Evolutionary conservation across 2,797 vertebrate genomes (phyloP), one percentile per base, ranked within the genome.

Genomic region (Pseudomugil gertrudae): DNA sequence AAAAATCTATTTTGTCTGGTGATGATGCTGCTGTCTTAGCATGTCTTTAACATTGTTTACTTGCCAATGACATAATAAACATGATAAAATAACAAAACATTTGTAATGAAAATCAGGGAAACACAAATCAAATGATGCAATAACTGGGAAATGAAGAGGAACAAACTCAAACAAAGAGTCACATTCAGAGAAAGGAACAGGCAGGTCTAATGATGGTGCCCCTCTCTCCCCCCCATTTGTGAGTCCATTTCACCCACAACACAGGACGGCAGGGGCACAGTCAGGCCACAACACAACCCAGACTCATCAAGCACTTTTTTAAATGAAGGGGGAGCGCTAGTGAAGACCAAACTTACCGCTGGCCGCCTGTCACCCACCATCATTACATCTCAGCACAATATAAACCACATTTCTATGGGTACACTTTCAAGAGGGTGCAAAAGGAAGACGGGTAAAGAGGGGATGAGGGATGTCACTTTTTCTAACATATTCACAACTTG

Each of bases 361-460:
- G 48, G 82, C 78, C 3, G 84, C 89, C 89, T 90, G 86, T 92
- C 91, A 90, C 90, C 90, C 88, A 93, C 92, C 92, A 94, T 92
- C 92, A 92, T 92, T 90, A 94, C 88, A 93, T 91, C 86, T 85
- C 90, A 93, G 90, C 87, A 91, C 88, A 92, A 90, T 78, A 83
- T 88, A 87, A 92, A n/a, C 87, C 81, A 93, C 88, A 93, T 84
- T 90, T 85, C 87, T 82, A 84, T 88, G 85, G 87, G 89, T 87
- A 90, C 71, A 90, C 79, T 90, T 87, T 83, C 81, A 87, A 81
- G 77, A 84, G 74, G 86, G 79, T 67, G 72, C 29, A 33, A 63
- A 56, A 70, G 74, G 69, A 84, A 84, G 67, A 72, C 3, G 35
- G 73, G 76, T 60, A 50, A 67, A 72, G 64, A 63, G 40, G 75